A percentile compares a stretch with the other conserved stretches of the same genome.
phyloP scores from a whole-genome alignment of 2,888 invertebrate species.

The Ophion obscuratus region DNA sequence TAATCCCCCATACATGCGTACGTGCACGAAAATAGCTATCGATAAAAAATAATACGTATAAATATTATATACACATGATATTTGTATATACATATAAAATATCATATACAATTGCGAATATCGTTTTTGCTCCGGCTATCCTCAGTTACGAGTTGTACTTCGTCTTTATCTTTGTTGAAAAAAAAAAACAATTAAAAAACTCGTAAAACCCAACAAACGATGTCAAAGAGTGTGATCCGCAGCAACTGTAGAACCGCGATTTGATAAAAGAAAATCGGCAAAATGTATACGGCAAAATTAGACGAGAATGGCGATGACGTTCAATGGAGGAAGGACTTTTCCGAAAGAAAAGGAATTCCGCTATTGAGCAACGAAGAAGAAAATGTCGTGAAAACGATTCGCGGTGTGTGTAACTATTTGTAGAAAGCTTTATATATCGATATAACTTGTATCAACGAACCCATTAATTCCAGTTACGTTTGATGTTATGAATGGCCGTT shows the following conservation, averaged over 20 bases:
- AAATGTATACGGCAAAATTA: conserved; percentile 81
- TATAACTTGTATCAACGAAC: conserved; percentile 72
- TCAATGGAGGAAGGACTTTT: conserved; percentile 46
- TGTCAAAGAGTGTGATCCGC: conserved; percentile 79
- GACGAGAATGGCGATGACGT: conserved; percentile 56
- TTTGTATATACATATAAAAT: conserved; percentile 36
- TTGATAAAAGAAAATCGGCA: conserved; percentile 71
- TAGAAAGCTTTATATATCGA: conserved; percentile 80
- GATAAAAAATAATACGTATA: conserved; percentile 60
- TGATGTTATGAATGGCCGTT: conserved; percentile 79
- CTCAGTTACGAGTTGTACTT: conserved; percentile 72
- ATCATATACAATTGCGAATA: conserved; percentile 66
- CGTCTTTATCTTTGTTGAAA: conserved; percentile 66
- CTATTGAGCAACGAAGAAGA: conserved; percentile 65
- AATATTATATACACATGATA: conserved; percentile 42
- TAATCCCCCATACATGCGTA: conserved; percentile 62
- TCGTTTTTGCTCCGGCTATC: conserved; percentile 72
- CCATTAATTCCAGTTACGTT: conserved; percentile 79
- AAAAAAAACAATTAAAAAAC: conserved; percentile 52
- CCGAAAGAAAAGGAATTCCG: conserved; percentile 69
- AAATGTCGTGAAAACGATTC: conserved; percentile 65
- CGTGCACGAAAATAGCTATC: conserved; percentile 67
- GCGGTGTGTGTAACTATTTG: conserved; percentile 79
- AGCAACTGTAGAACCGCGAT: conserved; percentile 75
- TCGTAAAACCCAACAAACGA: conserved; percentile 62